Conservation (phyloP, 2,888 invertebrate genomes). For the Thysanoteuthis rhombus region DNA sequence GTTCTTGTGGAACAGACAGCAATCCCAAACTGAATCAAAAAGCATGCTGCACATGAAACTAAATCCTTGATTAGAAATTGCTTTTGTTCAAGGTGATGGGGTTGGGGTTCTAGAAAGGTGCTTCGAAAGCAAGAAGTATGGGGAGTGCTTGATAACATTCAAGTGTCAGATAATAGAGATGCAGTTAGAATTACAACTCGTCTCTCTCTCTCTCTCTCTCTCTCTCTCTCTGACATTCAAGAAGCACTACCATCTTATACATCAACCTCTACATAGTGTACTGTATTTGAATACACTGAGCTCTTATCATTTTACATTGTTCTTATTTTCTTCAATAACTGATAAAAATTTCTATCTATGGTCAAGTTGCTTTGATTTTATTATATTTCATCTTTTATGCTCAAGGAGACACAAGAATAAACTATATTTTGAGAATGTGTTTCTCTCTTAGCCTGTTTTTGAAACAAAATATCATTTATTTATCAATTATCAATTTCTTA, state of each 20-base stretch:
- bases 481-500: too few relatives aligned
- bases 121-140: background rate
- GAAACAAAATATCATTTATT: too few relatives aligned
- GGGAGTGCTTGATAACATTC: background rate
- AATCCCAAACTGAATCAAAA: constrained; percentile 12
- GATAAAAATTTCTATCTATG: too few relatives aligned
- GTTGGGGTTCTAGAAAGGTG: background rate
- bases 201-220: background rate
- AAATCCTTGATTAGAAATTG: background rate
- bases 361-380: too few relatives aligned
- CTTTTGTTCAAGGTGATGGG: background rate
- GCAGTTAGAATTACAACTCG: background rate
- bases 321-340: too few relatives aligned
- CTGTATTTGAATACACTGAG: too few relatives aligned
- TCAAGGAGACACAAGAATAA: too few relatives aligned
- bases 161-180: constrained; percentile 17
- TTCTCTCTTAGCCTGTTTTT: too few relatives aligned
- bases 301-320: too few relatives aligned
- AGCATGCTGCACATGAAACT: background rate
- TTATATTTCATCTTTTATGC: too few relatives aligned
- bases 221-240: background rate
- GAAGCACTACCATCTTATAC: background rate
- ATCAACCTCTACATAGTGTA: background rate
- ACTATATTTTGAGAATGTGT: too few relatives aligned
- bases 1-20: background rate